Percentiles rank a stretch among this genome's conserved stretches.
phyloP scores from a whole-genome alignment of 2,888 invertebrate species.

The Sinohyriopsis cumingii region DNA sequence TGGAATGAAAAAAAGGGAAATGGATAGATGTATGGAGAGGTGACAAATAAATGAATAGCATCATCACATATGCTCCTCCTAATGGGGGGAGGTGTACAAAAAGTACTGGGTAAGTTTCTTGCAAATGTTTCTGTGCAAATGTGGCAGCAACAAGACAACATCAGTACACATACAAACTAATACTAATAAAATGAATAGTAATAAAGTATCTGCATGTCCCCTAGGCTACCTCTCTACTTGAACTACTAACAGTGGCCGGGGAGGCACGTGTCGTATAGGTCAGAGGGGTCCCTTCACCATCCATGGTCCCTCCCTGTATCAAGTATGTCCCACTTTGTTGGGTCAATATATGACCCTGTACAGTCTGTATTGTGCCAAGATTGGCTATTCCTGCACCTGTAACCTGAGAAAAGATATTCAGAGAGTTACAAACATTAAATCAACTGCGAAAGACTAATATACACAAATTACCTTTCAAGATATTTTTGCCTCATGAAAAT shows the following conservation, averaged over 20 bases:
- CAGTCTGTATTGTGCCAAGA: slow-evolving; percentile 58
- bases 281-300: slow-evolving; percentile 75
- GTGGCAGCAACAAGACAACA: too few relatives aligned
- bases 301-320: slow-evolving; percentile 77
- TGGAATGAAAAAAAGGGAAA: too few relatives aligned
- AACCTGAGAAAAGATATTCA: slow-evolving; percentile 20
- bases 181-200: neutral
- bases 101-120: too few relatives aligned
- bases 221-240: neutral
- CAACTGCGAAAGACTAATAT: too few relatives aligned
- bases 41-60: too few relatives aligned
- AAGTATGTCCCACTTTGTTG: slow-evolving; percentile 77
- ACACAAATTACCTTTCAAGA: too few relatives aligned
- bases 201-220: slow-evolving; percentile 5
- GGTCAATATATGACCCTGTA: slow-evolving; percentile 70
- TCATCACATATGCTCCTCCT: too few relatives aligned
- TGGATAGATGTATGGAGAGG: too few relatives aligned
- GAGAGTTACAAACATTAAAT: too few relatives aligned
- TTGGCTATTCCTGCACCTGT: slow-evolving; percentile 48
- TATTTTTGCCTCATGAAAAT: too few relatives aligned
- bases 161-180: neutral
- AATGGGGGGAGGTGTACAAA: too few relatives aligned
- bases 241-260: slow-evolving; percentile 88
- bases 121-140: too few relatives aligned
- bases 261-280: slow-evolving; percentile 88